Evolutionary conservation across 2,888 invertebrate species (phyloP), one percentile per base, ranked within the genome.

Genomic region (Nemotelus nigrinus): DNA sequence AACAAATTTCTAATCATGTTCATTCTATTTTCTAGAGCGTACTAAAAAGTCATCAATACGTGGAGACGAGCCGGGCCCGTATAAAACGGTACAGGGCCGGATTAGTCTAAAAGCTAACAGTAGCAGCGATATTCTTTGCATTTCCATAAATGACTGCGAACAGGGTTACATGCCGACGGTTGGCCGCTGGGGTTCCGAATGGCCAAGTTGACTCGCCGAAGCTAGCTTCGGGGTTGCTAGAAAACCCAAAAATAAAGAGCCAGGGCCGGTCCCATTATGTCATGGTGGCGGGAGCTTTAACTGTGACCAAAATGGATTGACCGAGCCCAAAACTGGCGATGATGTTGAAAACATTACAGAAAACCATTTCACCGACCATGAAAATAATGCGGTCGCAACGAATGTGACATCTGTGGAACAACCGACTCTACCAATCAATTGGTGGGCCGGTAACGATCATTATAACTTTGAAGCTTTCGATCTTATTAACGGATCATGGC

Each of bases 191-290:
- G 96, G 95, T 88, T 92, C 93, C 89, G 96, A 96, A 89, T 96
- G 96, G 96, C 96, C 96, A 90, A 96, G 96, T 96, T 96, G 96
- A 96, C 96, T 96, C 96, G 93, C 92, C 91, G 89, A 89, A 89
- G 86, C 88, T 86, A 84, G 87, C 85, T 84, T 87, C 88, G 88
- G 89, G 88, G 82, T 86, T 83, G 86, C 86, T 84, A 87, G 86
- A 83, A 83, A 83, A 82, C 83, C 41, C 41, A 57, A 65, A 45
- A 57, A 6, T 60, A 48, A 60, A 39, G 48, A 44, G 41, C 74
- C 74, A 57, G 74, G 74, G 60, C 63, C 63, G 74, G 74, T 70
- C 55, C 55, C 70, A 70, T 70, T 55, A 70, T 83, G 82, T 81
- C 81, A 81, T 82, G 85, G 83, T 72, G 77, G 79, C 78, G 79